Evolutionary conservation across 2,113 vertebrate species (phyloP).

Genomic region (Sebastes fasciatus): DNA sequence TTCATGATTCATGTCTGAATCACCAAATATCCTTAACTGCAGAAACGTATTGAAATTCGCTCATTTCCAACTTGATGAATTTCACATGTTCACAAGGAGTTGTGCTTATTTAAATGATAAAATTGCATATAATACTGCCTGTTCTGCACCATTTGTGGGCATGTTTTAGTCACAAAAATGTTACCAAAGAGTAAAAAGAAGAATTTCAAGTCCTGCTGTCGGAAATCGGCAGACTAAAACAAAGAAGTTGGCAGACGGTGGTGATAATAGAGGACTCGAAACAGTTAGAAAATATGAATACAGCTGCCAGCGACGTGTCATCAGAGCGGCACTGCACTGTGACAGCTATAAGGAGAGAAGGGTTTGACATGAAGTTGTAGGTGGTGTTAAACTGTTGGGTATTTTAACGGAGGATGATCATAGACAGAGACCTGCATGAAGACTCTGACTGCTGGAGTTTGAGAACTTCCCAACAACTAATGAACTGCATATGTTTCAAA

Average conservation of each 20-base stretch:
- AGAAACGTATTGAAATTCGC: not conserved
- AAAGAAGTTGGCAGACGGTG: not conserved
- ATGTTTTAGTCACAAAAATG: not conserved
- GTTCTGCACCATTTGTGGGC: no score
- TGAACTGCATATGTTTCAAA: no score
- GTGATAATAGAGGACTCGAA: not conserved
- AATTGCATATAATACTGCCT: not conserved
- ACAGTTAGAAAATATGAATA: not conserved
- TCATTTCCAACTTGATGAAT: not conserved
- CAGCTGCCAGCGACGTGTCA: not conserved
- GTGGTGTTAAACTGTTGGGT: not conserved
- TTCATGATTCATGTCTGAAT: not conserved
- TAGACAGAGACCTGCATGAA: not conserved
- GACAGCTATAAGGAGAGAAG: not conserved
- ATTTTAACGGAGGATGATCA: not conserved
- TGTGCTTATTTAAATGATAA: no score
- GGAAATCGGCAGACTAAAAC: not conserved
- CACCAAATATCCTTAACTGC: no score
- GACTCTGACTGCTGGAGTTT: no score
- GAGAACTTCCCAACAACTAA: no score
- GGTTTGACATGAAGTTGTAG: not conserved
- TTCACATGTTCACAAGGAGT: no score
- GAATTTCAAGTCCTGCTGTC: not conserved
- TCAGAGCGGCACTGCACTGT: not conserved
- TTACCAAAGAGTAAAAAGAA: not conserved